Conservation (phyloP, 2,797 vertebrate species). For the Dryobates pubescens region DNA sequence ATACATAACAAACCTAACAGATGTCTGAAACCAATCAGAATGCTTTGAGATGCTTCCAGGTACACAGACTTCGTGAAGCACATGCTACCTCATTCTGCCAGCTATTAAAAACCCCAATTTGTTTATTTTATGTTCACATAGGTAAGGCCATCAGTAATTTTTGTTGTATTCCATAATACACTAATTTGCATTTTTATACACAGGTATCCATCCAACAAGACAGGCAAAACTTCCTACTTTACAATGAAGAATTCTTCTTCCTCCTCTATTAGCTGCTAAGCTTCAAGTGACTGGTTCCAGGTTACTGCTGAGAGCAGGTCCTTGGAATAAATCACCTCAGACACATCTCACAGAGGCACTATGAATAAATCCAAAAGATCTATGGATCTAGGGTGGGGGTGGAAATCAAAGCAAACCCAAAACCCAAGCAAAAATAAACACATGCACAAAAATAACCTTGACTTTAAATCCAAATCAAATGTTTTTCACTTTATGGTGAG, state of each 20-base stretch:
- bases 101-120: not conserved
- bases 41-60: not conserved
- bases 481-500: not conserved
- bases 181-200: not conserved
- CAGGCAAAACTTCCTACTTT: not conserved
- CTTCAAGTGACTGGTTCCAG: not conserved
- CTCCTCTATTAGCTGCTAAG: not conserved
- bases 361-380: not conserved
- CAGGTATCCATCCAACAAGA: not conserved
- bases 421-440: not conserved
- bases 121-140: not conserved
- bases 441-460: not conserved
- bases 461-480: not conserved
- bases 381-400: not conserved
- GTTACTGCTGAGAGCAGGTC: not conserved
- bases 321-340: not conserved
- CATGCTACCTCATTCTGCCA: not conserved
- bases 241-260: not conserved
- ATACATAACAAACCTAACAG: not conserved
- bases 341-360: not conserved
- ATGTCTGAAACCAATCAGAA: not conserved
- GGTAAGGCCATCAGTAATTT: not conserved
- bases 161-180: not conserved
- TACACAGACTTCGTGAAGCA: not conserved
- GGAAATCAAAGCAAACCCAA: rapidly evolving